Evolutionary conservation across 1,140 invertebrate genomes (phyloP).

Genomic region (Drosophila nikananu): DNA sequence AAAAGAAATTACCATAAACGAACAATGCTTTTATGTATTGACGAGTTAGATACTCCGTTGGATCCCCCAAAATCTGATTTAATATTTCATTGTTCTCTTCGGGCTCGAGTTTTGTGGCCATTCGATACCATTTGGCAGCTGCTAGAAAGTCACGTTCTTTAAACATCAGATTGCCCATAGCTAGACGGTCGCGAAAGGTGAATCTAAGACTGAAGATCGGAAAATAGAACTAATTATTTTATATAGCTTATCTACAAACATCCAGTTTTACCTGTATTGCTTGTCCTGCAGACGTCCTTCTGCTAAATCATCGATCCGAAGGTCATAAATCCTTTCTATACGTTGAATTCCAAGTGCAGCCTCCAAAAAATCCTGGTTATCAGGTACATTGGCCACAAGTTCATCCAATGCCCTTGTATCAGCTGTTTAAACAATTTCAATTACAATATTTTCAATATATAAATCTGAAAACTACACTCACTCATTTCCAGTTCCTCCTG

Average conservation of each 20-base stretch:
- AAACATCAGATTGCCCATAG: slow-evolving; percentile 41
- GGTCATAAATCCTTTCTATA: slow-evolving; percentile 8
- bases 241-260: background rate
- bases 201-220: slow-evolving; percentile 11
- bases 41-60: background rate
- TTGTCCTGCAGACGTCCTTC: slow-evolving; percentile 7
- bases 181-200: slow-evolving; percentile 32
- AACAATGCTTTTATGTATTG: slow-evolving; percentile 12
- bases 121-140: slow-evolving; percentile 53
- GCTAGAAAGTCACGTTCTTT: slow-evolving; percentile 19
- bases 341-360: slow-evolving; percentile 21
- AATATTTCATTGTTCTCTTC: background rate
- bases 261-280: slow-evolving; percentile 13
- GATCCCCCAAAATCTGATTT: slow-evolving; percentile 22
- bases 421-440: background rate
- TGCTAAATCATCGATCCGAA: slow-evolving; percentile 21
- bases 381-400: slow-evolving; percentile 7
- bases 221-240: background rate
- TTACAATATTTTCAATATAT: no score
- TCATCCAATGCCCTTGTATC: background rate
- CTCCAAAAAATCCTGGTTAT: slow-evolving; percentile 2
- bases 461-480: background rate
- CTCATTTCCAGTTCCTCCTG: background rate
- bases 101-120: background rate
- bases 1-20: slow-evolving; percentile 1